Conservation (phyloP, 2,113 vertebrate genomes). For the Hymenochirus boettgeri region DNA sequence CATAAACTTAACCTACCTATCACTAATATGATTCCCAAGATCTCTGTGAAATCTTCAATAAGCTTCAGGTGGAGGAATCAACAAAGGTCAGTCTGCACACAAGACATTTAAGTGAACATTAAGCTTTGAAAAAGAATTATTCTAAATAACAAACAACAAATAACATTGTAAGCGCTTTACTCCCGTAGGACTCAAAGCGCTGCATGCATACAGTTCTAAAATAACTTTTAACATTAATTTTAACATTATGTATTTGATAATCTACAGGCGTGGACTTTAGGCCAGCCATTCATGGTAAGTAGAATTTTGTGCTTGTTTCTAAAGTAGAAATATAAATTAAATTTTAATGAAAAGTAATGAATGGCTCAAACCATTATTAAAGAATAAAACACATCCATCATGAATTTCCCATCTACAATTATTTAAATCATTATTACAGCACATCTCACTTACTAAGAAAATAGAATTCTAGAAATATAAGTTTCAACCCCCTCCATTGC, state of each 20-base stretch:
- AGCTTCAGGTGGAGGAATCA: not conserved
- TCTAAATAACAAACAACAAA: too few relatives aligned
- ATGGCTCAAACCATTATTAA: too few relatives aligned
- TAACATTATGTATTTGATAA: too few relatives aligned
- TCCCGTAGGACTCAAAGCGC: too few relatives aligned
- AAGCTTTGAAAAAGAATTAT: not conserved
- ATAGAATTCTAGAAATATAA: not conserved
- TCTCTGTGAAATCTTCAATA: not conserved
- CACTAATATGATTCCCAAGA: not conserved
- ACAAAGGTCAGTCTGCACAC: constrained; percentile 1
- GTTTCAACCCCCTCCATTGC: not conserved
- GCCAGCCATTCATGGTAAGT: too few relatives aligned
- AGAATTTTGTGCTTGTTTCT: too few relatives aligned
- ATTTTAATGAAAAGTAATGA: too few relatives aligned
- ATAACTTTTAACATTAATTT: too few relatives aligned
- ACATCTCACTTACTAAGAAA: not conserved
- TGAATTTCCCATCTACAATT: not conserved
- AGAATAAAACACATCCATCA: not conserved
- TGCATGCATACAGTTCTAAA: too few relatives aligned
- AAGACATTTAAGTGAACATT: not conserved
- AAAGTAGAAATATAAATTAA: too few relatives aligned
- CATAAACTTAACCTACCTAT: constrained; percentile 3
- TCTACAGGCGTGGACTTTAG: too few relatives aligned
- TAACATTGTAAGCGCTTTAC: too few relatives aligned
- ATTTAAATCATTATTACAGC: not conserved